phyloP scores from a whole-genome alignment of 37 sponge, comb jelly and placozoan genomes.

The Agelas oroides region DNA sequence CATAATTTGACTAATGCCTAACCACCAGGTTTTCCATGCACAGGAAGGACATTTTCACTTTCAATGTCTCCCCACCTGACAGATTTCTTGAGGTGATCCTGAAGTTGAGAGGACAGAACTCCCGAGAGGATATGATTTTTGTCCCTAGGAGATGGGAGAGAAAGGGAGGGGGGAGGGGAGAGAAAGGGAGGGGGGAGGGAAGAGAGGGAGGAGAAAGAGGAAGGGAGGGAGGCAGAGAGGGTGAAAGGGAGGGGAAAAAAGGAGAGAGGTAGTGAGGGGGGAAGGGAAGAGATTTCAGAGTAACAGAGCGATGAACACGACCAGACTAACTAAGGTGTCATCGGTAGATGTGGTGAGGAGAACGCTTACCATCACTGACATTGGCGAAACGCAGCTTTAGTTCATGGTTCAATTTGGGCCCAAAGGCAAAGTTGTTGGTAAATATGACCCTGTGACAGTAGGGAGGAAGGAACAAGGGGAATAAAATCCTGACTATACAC shows the following conservation, averaged over 20 bases:
- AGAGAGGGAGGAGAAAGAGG: not conserved
- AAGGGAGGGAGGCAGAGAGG: not conserved
- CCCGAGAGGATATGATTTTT: constrained; percentile 90
- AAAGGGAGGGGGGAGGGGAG: not conserved
- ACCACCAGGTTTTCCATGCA: too few relatives aligned
- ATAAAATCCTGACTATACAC: too few relatives aligned
- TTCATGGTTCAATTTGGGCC: constrained; percentile 92
- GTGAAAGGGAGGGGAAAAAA: not conserved
- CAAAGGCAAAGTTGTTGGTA: constrained; percentile 98
- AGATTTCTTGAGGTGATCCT: constrained; percentile 90
- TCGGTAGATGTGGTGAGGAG: not conserved
- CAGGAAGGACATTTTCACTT: too few relatives aligned
- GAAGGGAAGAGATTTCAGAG: too few relatives aligned
- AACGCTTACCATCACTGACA: constrained; percentile 67
- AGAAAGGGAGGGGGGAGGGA: too few relatives aligned
- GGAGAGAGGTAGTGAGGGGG: too few relatives aligned
- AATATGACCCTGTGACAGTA: constrained; percentile 80
- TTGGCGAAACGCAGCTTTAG: constrained; percentile 84
- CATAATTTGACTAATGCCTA: too few relatives aligned
- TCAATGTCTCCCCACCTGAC: constrained; percentile 61
- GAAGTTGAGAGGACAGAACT: constrained; percentile 97
- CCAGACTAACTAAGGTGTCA: too few relatives aligned
- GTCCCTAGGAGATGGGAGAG: constrained; percentile 45
- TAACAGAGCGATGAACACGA: too few relatives aligned
- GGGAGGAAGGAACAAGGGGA: not conserved